Percentiles rank a stretch among this genome's conserved stretches.
Conservation (phyloP, 2,113 vertebrate genomes). For the Bubalus kerabau region DNA sequence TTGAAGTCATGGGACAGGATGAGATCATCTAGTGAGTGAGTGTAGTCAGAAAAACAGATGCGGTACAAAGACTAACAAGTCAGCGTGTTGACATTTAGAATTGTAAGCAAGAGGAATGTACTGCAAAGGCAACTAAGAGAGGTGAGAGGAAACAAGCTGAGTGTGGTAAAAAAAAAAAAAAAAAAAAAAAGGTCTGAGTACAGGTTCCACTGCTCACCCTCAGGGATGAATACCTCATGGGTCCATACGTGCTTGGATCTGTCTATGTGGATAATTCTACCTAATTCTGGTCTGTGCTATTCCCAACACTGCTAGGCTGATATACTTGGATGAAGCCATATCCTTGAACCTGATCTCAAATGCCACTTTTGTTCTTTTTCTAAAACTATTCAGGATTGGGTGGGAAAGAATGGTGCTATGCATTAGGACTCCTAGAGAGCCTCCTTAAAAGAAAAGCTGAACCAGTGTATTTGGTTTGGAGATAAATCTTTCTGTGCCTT, state of each 20-base stretch:
- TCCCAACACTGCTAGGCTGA: not conserved
- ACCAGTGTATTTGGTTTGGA: not conserved
- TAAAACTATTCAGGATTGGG: not conserved
- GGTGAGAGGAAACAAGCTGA: rapidly evolving
- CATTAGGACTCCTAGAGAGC: not conserved
- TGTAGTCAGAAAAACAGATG: not conserved
- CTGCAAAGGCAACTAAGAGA: not conserved
- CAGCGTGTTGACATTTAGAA: not conserved
- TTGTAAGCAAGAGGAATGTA: not conserved
- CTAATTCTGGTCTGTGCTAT: not conserved
- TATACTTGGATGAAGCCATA: not conserved
- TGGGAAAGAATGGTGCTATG: not conserved
- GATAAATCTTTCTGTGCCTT: not conserved
- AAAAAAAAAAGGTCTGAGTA: too few relatives aligned
- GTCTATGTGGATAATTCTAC: not conserved
- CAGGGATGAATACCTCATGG: not conserved
- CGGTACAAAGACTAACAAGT: not conserved
- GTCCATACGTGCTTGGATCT: not conserved
- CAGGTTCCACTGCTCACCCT: not conserved
- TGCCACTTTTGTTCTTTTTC: not conserved
- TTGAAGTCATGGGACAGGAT: not conserved
- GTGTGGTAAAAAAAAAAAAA: too few relatives aligned
- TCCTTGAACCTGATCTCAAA: not conserved
- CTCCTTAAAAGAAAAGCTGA: not conserved
- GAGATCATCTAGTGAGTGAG: not conserved